Conservation (phyloP, 2,888 invertebrate genomes). For the Hybos culiciformis region DNA sequence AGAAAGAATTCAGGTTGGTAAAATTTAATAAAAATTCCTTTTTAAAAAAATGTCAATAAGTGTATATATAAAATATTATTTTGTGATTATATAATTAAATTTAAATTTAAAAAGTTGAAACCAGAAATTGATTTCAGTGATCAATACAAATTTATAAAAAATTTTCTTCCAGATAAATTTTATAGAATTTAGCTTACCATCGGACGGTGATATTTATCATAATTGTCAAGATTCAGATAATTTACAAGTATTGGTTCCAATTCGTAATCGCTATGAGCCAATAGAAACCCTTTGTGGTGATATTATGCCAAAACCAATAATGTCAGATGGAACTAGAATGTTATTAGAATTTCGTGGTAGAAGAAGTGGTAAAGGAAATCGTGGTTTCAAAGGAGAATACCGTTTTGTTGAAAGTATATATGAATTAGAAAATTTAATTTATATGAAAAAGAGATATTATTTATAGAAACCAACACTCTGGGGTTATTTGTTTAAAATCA, state of each 20-base stretch:
- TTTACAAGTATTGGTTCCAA: conserved; percentile 52
- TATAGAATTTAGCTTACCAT: conserved; percentile 31
- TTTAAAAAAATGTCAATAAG: background rate
- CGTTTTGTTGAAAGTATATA: conserved; percentile 84
- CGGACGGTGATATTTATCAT: conserved; percentile 23
- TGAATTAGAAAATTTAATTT: conserved; percentile 29
- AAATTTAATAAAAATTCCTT: background rate
- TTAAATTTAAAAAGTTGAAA: too few relatives aligned
- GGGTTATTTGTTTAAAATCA: too few relatives aligned
- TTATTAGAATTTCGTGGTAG: conserved; percentile 74
- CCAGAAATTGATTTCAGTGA: too few relatives aligned
- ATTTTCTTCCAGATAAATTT: conserved; percentile 25
- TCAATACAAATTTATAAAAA: background rate
- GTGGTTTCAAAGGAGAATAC: conserved; percentile 80
- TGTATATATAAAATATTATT: too few relatives aligned
- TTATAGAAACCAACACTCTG: too few relatives aligned
- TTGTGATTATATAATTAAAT: too few relatives aligned
- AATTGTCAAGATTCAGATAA: conserved; percentile 28
- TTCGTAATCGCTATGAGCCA: conserved; percentile 70
- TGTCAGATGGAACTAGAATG: conserved; percentile 82
- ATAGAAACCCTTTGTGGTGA: conserved; percentile 79
- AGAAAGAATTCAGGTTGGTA: conserved; percentile 67
- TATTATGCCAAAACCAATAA: conserved; percentile 65
- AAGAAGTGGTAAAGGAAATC: conserved; percentile 60
- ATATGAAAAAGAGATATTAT: too few relatives aligned